A percentile compares a stretch with the other conserved stretches of the same genome.
Conservation (phyloP, 2,888 invertebrate genomes). For the Idaea aversata region DNA sequence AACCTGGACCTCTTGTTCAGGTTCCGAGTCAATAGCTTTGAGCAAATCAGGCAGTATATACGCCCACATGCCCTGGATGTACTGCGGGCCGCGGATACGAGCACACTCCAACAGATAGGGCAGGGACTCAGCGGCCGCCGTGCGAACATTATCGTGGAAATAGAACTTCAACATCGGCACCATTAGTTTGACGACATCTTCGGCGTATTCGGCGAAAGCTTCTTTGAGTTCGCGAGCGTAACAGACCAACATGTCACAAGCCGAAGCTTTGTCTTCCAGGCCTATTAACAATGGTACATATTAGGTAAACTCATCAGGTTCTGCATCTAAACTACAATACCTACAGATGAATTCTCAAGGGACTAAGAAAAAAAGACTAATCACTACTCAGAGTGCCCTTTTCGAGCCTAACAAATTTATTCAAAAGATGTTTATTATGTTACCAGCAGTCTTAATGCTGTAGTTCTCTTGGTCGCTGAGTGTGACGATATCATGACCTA, state of each 20-base stretch:
- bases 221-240: slow-evolving; percentile 96
- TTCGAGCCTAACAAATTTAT: no score
- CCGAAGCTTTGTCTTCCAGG: slow-evolving; percentile 97
- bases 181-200: slow-evolving; percentile 89
- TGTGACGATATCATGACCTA: no score
- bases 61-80: slow-evolving; percentile 88
- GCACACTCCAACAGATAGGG: slow-evolving; percentile 94
- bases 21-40: slow-evolving; percentile 94
- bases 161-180: slow-evolving; percentile 95
- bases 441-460: neutral
- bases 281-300: slow-evolving; percentile 61
- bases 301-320: neutral
- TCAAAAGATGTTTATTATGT: no score
- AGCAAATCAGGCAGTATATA: slow-evolving; percentile 93
- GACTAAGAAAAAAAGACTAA: no score
- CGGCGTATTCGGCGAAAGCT: slow-evolving; percentile 81
- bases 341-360: no score
- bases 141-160: slow-evolving; percentile 95
- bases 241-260: slow-evolving; percentile 97
- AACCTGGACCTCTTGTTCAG: slow-evolving; percentile 92
- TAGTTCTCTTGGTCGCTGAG: neutral
- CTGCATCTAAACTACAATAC: no score
- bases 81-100: slow-evolving; percentile 87
- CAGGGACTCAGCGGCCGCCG: slow-evolving; percentile 94
- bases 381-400: no score